A percentile compares a stretch with the other conserved stretches of the same genome.
Conservation (phyloP, 30 jellyfish, hydroid and myxozoan genomes). For the Catostylus mosaicus region DNA sequence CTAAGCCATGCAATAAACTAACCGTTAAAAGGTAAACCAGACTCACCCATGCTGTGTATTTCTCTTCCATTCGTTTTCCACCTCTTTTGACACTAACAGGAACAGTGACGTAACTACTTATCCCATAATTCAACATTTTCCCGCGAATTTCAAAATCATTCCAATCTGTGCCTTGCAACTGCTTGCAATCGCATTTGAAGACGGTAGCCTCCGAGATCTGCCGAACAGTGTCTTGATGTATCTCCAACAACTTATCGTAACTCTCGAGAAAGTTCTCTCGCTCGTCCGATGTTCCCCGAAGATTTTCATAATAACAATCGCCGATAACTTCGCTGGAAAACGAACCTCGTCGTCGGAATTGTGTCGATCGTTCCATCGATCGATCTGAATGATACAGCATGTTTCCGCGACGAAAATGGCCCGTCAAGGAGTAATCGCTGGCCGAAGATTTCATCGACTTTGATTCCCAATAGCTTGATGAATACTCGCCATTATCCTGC, state of each 20-base stretch:
- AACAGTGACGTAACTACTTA: constrained; percentile 73
- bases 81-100: constrained; percentile 67
- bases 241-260: constrained; percentile 75
- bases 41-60: constrained; percentile 96
- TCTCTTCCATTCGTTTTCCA: constrained; percentile 15
- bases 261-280: constrained; percentile 49
- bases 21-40: too few species aligned
- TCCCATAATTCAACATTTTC: constrained; percentile 74
- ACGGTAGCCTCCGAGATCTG: constrained; percentile 81
- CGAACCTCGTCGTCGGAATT: constrained; percentile 10
- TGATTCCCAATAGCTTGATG: neutral
- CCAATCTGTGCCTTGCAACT: constrained; percentile 54
- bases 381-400: constrained; percentile 16
- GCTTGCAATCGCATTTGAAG: constrained; percentile 70
- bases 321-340: neutral
- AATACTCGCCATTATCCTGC: neutral
- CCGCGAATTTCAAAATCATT: constrained; percentile 75
- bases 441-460: constrained; percentile 10
- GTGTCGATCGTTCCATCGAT: constrained; percentile 1
- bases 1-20: too few species aligned
- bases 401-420: constrained; percentile 13
- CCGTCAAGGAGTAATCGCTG: constrained; percentile 27
- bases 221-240: constrained; percentile 78
- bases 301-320: constrained; percentile 38
- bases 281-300: constrained; percentile 29